A percentile compares a stretch with the other conserved stretches of the same genome.
phyloP scores from a whole-genome alignment of 2,113 vertebrate genomes.

The Sapayoa aenigma region DNA sequence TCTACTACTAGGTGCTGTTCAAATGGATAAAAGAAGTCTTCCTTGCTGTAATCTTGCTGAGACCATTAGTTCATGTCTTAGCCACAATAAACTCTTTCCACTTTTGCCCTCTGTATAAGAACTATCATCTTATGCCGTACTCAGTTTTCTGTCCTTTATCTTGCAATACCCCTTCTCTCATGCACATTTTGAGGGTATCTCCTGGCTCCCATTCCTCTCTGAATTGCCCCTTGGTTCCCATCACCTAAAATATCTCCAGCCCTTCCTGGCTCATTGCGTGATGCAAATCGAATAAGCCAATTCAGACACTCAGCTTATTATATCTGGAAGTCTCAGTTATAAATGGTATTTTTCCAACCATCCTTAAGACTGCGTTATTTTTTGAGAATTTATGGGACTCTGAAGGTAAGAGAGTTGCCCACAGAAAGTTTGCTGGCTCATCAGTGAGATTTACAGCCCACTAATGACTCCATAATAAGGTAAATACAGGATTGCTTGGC shows the following conservation, averaged over 20 bases:
- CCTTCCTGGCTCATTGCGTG: background rate
- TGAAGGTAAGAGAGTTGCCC: background rate
- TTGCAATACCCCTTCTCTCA: background rate
- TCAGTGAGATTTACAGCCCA: slow-evolving; percentile 19
- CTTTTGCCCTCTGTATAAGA: background rate
- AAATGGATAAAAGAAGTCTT: background rate
- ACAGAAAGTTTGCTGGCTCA: background rate
- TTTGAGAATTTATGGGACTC: background rate
- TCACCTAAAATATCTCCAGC: background rate
- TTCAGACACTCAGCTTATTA: background rate
- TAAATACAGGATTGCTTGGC: background rate
- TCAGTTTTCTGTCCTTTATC: background rate
- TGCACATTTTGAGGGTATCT: background rate
- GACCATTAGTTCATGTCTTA: background rate
- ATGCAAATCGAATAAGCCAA: background rate
- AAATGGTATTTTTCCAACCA: background rate
- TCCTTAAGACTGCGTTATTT: background rate
- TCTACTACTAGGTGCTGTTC: background rate
- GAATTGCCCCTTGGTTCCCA: background rate
- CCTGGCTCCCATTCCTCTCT: background rate
- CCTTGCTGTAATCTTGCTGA: background rate
- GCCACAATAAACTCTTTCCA: background rate
- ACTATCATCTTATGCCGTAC: too few species aligned
- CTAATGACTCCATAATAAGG: background rate
- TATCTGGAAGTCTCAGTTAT: background rate